Conservation (phyloP, 2,888 invertebrate genomes). For the Pterobdella sp. region DNA sequence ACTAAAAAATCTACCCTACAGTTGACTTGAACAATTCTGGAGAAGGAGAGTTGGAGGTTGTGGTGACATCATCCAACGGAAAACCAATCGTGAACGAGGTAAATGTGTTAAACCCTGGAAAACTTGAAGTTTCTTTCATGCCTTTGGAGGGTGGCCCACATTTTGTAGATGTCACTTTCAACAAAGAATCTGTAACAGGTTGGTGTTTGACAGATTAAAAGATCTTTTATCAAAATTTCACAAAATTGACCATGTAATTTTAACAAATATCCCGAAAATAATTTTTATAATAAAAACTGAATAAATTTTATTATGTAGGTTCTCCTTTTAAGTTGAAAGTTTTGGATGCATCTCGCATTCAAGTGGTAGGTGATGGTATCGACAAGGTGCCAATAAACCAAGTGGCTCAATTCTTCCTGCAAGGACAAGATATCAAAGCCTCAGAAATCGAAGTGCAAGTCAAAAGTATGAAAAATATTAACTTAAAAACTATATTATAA, state of each 20-base stretch:
- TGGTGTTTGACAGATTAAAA: constrained; percentile 26
- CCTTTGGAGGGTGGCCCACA: constrained; percentile 90
- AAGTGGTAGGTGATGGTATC: constrained; percentile 78
- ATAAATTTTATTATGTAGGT: constrained; percentile 37
- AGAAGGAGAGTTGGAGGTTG: constrained; percentile 96
- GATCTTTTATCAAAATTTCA: background rate
- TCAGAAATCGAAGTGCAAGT: constrained; percentile 49
- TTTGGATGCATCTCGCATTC: constrained; percentile 56
- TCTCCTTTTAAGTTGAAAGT: constrained; percentile 46
- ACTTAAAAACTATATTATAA: background rate
- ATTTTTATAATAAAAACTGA: background rate
- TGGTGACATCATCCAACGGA: constrained; percentile 63
- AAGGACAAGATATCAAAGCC: constrained; percentile 61
- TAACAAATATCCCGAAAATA: background rate
- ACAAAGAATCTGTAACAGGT: constrained; percentile 56
- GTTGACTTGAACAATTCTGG: constrained; percentile 97
- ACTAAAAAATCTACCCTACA: constrained; percentile 52
- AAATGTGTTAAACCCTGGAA: constrained; percentile 74
- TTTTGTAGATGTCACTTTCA: constrained; percentile 76
- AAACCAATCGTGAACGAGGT: constrained; percentile 38
- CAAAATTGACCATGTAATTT: background rate
- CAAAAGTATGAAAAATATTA: constrained; percentile 53
- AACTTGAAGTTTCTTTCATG: constrained; percentile 82
- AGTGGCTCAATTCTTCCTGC: constrained; percentile 75
- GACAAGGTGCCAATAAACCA: constrained; percentile 77